Conservation (phyloP, 1,140 invertebrate species). For the Asbolus verrucosus region DNA sequence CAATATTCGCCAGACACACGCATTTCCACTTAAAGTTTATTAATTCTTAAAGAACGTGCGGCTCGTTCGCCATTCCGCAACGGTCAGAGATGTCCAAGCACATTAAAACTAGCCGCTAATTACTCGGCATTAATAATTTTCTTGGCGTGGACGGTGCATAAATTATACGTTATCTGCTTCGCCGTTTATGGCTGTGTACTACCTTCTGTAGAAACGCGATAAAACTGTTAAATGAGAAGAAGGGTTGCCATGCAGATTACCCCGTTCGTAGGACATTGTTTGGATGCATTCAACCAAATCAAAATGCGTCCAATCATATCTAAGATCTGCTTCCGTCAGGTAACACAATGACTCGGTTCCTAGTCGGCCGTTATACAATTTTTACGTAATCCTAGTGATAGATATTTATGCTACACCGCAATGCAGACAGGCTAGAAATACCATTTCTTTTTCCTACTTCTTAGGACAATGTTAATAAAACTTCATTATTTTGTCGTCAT, state of each 20-base stretch:
- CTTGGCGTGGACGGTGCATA: slow-evolving; percentile 22
- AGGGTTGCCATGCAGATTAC: too few species aligned
- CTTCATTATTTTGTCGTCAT: too few species aligned
- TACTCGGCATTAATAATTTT: slow-evolving; percentile 35
- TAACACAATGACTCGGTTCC: slow-evolving; percentile 6
- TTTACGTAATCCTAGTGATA: not conserved
- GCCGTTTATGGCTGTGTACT: slow-evolving; percentile 20
- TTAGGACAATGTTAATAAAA: too few species aligned
- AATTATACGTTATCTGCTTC: slow-evolving; percentile 28
- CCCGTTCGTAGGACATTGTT: slow-evolving; percentile 25
- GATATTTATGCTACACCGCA: too few species aligned
- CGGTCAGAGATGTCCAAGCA: slow-evolving; percentile 35
- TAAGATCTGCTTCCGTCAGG: slow-evolving; percentile 22
- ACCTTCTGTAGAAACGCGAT: slow-evolving; percentile 24
- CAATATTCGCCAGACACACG: slow-evolving; percentile 2
- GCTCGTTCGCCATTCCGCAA: slow-evolving; percentile 1
- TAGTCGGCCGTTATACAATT: not conserved
- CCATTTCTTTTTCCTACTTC: too few species aligned
- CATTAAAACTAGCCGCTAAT: slow-evolving; percentile 35
- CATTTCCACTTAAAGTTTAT: not conserved
- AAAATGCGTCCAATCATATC: slow-evolving; percentile 1
- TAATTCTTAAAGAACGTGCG: slow-evolving; percentile 24
- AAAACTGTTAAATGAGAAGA: too few species aligned
- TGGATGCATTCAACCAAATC: slow-evolving; percentile 27
- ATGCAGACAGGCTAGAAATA: too few species aligned